Evolutionary conservation across 2,113 vertebrate species (phyloP).

Genomic region (Eublepharis macularius): DNA sequence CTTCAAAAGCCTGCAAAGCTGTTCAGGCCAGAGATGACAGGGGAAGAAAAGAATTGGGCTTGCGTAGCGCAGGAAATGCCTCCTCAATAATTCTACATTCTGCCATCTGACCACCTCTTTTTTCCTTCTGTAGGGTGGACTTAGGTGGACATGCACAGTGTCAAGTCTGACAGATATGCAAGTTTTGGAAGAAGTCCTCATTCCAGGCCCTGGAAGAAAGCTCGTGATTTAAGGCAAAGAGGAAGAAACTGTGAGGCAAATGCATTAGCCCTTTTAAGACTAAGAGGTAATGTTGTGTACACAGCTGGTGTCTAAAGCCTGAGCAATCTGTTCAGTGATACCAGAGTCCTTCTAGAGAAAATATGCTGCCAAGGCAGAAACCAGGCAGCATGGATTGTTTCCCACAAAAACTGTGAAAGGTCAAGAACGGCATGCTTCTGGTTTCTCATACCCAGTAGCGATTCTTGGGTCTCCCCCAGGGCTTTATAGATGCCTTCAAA

Average conservation of each 20-base stretch:
- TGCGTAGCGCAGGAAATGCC: background rate
- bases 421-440: no score
- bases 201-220: background rate
- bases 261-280: background rate
- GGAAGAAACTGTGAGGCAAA: background rate
- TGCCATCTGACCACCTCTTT: background rate
- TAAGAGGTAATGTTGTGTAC: rapidly evolving
- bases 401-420: background rate
- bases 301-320: background rate
- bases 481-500: background rate
- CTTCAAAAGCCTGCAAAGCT: background rate
- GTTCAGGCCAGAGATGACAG: background rate
- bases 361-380: background rate
- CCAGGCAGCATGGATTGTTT: background rate
- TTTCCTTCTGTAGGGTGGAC: background rate
- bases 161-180: background rate
- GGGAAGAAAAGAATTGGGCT: background rate
- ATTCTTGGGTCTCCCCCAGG: background rate
- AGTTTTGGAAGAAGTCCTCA: background rate
- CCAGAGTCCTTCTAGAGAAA: rapidly evolving
- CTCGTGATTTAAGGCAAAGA: slow-evolving; percentile 5
- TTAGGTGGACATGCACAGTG: rapidly evolving
- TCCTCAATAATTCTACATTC: background rate
- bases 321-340: background rate
- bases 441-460: background rate